Evolutionary conservation across 2,888 invertebrate species (phyloP), one percentile per base, ranked within the genome.

Genomic region (Orthosia incerta): DNA sequence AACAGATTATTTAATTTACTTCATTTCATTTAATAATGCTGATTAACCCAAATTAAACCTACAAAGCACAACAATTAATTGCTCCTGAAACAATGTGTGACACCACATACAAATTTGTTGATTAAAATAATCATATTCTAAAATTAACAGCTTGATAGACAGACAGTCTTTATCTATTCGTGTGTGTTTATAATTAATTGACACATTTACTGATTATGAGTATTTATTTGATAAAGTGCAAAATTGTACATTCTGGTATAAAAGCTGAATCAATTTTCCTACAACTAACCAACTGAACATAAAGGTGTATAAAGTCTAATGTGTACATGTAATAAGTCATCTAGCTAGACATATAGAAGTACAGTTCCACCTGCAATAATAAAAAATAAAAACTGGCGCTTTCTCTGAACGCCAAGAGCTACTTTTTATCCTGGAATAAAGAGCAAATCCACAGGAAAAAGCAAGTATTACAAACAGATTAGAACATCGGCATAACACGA

Each of bases 131-230:
- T 62, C 23, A 46, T 39, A 16, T 26, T 39, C 51, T 62, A 72
- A 79, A 62, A 71, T 51, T 31, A 75, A 60, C 45, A 51, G 18
- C 18, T 46, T 79, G 50, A 46, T 71, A 78, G 45, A 56, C 20
- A 12, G 53, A 78, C 31, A 12, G 13, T n/a, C 7, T 51, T 59
- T 77, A 57, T 70, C 51, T 48, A 78, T 76, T 56, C 39, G 56
- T 53, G 0, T 20, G n/a, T 53, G 31, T 78, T 26, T 60, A 39
- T 71, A 39, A 79, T 61, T 60, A 70, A 46, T 71, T 51, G 46
- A 53, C 48, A 71, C 23, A n/a, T 45, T 46, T 65, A 7, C 55
- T 76, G 55, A 55, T 53, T 53, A 60, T 46, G 15, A 61, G 50
- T 31, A 62, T 5, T 9, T 60, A 67, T 11, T 46, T 59, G 57